phyloP scores from a whole-genome alignment of 2,888 invertebrate species.

The Dryocosmus kuriphilus region DNA sequence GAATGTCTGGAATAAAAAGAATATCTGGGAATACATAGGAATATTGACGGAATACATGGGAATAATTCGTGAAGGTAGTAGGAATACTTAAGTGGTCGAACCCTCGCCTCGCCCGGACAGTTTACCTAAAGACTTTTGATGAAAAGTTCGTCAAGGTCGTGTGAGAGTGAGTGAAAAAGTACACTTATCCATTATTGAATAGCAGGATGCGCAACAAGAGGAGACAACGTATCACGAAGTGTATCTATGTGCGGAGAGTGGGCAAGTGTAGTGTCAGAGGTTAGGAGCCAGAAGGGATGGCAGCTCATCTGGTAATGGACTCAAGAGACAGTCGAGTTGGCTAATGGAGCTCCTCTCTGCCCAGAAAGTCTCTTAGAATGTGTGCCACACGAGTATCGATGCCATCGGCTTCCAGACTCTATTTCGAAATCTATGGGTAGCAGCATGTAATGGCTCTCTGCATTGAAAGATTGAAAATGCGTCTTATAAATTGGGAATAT shows the following conservation, averaged over 20 bases:
- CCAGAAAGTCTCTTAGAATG: conserved; percentile 76
- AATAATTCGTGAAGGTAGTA: no score
- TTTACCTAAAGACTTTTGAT: background rate
- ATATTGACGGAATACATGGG: no score
- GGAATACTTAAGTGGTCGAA: no score
- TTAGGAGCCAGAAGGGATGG: conserved; percentile 65
- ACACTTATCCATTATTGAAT: background rate
- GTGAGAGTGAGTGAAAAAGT: background rate
- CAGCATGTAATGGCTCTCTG: conserved; percentile 36
- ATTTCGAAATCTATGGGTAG: conserved; percentile 53
- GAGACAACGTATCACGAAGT: conserved; percentile 45
- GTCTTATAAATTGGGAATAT: conserved; percentile 5
- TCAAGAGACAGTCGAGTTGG: conserved; percentile 77
- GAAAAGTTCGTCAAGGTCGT: background rate
- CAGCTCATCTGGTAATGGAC: conserved; percentile 78
- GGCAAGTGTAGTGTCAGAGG: conserved; percentile 64
- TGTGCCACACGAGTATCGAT: conserved; percentile 73
- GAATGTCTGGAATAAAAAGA: no score
- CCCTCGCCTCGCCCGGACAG: no score
- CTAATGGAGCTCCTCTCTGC: conserved; percentile 76
- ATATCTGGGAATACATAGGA: no score
- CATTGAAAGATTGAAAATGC: conserved; percentile 19
- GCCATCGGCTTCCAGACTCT: conserved; percentile 67
- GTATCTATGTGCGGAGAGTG: conserved; percentile 43
- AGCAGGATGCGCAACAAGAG: background rate